Evolutionary conservation across 2,113 vertebrate genomes (phyloP).

Genomic region (Sarotherodon lohbergeri): DNA sequence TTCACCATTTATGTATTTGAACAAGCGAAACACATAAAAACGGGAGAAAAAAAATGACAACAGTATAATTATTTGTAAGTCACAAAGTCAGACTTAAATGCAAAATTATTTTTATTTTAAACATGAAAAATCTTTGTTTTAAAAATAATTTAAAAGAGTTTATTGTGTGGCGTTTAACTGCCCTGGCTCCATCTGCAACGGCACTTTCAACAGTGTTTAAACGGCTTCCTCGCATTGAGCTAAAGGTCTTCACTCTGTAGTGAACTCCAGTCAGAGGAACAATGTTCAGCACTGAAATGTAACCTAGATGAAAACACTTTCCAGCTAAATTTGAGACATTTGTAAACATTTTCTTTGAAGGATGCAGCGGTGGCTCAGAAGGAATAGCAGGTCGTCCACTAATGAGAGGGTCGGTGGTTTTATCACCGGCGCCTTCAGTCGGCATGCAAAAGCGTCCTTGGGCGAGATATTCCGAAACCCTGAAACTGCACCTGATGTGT

Average conservation of each 20-base stretch:
- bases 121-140: not conserved
- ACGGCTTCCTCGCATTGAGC: not conserved
- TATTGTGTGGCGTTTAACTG: not conserved
- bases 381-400: not conserved
- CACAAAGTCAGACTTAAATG: not conserved
- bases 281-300: not conserved
- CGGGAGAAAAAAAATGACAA: not conserved
- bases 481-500: not conserved
- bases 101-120: not conserved
- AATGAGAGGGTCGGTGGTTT: not conserved
- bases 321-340: not conserved
- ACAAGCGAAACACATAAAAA: not conserved
- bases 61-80: not conserved
- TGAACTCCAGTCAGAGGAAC: not conserved
- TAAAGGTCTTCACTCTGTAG: not conserved
- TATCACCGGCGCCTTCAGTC: not conserved
- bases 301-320: not conserved
- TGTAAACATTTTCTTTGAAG: not conserved
- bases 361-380: not conserved
- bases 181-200: accelerated
- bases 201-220: not conserved
- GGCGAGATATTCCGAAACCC: not conserved
- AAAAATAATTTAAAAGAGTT: not conserved
- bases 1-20: not conserved
- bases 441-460: not conserved